phyloP scores from a whole-genome alignment of 2,113 vertebrate genomes.

The Ceyx margarethae region DNA sequence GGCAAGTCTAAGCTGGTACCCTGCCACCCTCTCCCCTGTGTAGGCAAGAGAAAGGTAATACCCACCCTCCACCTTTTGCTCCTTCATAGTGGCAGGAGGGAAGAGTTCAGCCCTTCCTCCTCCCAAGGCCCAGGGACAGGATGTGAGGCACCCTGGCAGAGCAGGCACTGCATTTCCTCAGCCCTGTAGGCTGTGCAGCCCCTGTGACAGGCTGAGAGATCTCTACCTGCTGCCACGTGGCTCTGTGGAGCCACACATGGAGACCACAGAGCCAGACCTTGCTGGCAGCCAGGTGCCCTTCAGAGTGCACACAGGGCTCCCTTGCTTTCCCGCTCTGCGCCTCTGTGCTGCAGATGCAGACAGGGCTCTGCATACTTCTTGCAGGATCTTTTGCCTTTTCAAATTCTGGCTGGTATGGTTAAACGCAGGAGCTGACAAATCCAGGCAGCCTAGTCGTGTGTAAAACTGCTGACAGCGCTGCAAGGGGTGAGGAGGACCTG shows the following conservation, averaged over 20 bases:
- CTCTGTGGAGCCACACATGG: not conserved
- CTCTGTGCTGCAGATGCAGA: not conserved
- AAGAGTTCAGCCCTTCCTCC: not conserved
- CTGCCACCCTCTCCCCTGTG: not conserved
- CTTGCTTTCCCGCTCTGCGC: fast-evolving
- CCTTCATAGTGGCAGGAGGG: not conserved
- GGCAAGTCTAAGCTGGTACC: not conserved
- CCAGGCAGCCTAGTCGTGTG: fast-evolving
- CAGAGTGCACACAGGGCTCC: not conserved
- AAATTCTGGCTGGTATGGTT: not conserved
- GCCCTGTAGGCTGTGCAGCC: not conserved
- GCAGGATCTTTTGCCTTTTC: not conserved
- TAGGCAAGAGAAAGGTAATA: not conserved
- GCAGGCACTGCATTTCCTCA: fast-evolving
- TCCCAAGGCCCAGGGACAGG: not conserved
- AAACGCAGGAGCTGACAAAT: not conserved
- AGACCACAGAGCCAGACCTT: not conserved
- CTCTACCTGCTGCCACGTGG: slow-evolving; percentile 41
- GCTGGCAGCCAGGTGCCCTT: not conserved
- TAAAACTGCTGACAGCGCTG: not conserved
- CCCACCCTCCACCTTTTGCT: not conserved
- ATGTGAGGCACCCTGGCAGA: fast-evolving
- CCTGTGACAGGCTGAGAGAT: not conserved
- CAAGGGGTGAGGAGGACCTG: not conserved
- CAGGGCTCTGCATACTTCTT: not conserved